Evolutionary conservation across 2,888 invertebrate species (phyloP).

Genomic region (Drosophila yooni): DNA sequence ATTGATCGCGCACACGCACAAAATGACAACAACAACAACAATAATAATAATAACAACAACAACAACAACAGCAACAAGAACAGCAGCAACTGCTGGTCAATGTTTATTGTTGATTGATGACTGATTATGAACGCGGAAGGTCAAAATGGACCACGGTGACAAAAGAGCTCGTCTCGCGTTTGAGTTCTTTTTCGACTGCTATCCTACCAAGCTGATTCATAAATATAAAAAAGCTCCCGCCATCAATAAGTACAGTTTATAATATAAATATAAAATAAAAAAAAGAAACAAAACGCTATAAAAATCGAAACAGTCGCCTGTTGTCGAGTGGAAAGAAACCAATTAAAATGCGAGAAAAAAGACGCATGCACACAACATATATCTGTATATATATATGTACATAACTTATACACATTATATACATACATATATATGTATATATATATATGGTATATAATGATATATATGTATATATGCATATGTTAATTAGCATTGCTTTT

Average conservation of each 20-base stretch:
- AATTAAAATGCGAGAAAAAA: conserved; percentile 67
- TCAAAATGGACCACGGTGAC: conserved; percentile 52
- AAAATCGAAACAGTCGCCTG: conserved; percentile 60
- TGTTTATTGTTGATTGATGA: conserved; percentile 69
- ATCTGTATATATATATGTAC: conserved; percentile 16
- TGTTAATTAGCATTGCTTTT: conserved; percentile 78
- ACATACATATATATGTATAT: conserved; percentile 19
- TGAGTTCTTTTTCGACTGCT: conserved; percentile 32
- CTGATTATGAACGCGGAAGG: conserved; percentile 63
- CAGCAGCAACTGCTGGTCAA: conserved; percentile 35
- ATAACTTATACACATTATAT: conserved; percentile 18
- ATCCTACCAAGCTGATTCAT: conserved; percentile 38
- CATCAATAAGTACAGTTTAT: conserved; percentile 74
- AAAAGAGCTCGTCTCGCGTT: conserved; percentile 40
- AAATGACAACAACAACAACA: conserved; percentile 20
- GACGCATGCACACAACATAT: conserved; percentile 25
- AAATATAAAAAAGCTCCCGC: conserved; percentile 29
- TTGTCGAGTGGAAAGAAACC: conserved; percentile 77
- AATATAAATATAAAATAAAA: conserved; percentile 40
- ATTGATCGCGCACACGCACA: conserved; percentile 48
- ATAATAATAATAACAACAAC: conserved; percentile 21
- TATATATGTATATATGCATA: conserved; percentile 54
- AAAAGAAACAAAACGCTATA: conserved; percentile 33
- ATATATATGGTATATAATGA: conserved; percentile 40
- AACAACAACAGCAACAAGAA: conserved; percentile 20